A percentile compares a stretch with the other conserved stretches of the same genome.
These are phyloP conservation scores for Pantelozetes paolii DNA, from an alignment of 2,888 invertebrate species.

Conservation along the genomic window DNA sequence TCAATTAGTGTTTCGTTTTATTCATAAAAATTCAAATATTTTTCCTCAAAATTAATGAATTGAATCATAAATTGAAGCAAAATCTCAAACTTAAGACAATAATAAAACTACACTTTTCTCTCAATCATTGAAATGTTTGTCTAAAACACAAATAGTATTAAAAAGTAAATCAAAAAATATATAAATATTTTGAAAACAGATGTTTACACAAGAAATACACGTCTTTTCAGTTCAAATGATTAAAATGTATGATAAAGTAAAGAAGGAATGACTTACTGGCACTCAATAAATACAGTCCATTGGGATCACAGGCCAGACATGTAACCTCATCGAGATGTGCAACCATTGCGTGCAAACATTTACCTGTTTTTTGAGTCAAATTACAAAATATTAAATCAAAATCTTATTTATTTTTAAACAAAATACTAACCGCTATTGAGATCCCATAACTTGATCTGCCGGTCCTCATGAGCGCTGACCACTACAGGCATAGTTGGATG, in stretches of 20 bases:
- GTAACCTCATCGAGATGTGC: constrained; percentile 99
- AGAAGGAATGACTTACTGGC: constrained; percentile 64
- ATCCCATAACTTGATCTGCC: constrained; percentile 98
- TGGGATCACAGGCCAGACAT: constrained; percentile 94
- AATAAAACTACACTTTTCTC: too few species aligned
- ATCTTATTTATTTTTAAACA: background rate
- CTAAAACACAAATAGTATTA: too few species aligned
- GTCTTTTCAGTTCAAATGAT: background rate
- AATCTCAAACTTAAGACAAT: too few species aligned
- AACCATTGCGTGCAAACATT: constrained; percentile 94
- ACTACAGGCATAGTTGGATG: constrained; percentile 95
- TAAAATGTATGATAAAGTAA: background rate
- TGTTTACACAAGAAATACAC: too few species aligned
- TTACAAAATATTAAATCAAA: constrained; percentile 34
- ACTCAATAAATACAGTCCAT: constrained; percentile 94
- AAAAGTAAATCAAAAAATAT: too few species aligned
- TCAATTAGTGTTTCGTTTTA: too few species aligned
- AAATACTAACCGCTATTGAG: constrained; percentile 62
- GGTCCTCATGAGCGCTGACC: constrained; percentile 95
- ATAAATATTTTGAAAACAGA: too few species aligned
- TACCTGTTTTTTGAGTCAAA: constrained; percentile 61
- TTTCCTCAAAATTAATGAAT: too few species aligned
- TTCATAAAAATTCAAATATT: too few species aligned
- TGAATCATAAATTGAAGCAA: too few species aligned
- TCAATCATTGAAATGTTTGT: too few species aligned